phyloP scores from a whole-genome alignment of 2,888 invertebrate genomes.

The Platycheirus rosarum region DNA sequence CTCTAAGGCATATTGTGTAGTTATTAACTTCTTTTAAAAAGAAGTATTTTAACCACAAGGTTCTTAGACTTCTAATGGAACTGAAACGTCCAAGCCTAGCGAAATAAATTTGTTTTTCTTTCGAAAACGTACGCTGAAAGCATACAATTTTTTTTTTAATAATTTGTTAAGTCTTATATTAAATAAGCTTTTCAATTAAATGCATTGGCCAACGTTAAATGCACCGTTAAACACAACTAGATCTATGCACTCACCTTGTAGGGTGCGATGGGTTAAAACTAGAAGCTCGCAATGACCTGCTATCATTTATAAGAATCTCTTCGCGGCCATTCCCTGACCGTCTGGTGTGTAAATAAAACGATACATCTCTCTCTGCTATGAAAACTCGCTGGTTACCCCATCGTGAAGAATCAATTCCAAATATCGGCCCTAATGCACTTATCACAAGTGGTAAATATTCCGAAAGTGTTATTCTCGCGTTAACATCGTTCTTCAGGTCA shows the following conservation, averaged over 20 bases:
- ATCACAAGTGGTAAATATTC: conserved; percentile 18
- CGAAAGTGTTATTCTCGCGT: conserved; percentile 6
- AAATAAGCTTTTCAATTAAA: too few relatives aligned
- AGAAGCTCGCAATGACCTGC: conserved; percentile 78
- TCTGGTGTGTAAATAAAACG: conserved; percentile 52
- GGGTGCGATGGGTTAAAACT: conserved; percentile 80
- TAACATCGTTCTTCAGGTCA: conserved; percentile 7
- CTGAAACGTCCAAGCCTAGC: too few relatives aligned
- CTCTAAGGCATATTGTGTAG: too few relatives aligned
- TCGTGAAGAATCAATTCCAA: conserved; percentile 8
- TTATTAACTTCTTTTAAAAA: too few relatives aligned
- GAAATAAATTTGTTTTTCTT: too few relatives aligned
- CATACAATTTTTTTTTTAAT: too few relatives aligned
- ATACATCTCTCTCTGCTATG: conserved; percentile 49
- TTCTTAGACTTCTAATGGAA: too few relatives aligned
- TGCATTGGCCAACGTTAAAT: too few relatives aligned
- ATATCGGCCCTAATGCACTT: conserved; percentile 1
- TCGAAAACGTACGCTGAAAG: too few relatives aligned
- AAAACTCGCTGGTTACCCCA: conserved; percentile 26
- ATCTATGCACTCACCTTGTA: conserved; percentile 78
- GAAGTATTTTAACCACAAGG: too few relatives aligned
- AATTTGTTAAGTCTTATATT: too few relatives aligned
- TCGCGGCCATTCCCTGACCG: conserved; percentile 64
- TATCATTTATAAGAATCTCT: conserved; percentile 78
- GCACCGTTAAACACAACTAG: too few relatives aligned